Evolutionary conservation across 2,888 invertebrate species (phyloP).

Genomic region (Buathra laborator): DNA sequence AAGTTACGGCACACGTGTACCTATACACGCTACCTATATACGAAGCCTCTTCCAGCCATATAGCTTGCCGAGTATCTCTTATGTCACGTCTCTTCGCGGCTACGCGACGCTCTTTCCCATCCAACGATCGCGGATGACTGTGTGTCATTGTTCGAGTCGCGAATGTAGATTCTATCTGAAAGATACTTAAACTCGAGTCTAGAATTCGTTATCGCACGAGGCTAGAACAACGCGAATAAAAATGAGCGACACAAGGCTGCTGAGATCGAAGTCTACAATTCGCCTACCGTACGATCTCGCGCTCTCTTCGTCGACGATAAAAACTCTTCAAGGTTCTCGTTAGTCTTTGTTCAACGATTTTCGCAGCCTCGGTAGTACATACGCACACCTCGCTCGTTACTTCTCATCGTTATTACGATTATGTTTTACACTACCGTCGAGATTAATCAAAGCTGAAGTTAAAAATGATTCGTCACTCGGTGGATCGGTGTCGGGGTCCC

Average conservation of each 20-base stretch:
- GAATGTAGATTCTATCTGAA: slow-evolving; percentile 57
- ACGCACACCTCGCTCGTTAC: neutral
- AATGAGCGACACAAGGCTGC: slow-evolving; percentile 17
- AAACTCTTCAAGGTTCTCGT: slow-evolving; percentile 17
- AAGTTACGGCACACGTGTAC: slow-evolving; percentile 31
- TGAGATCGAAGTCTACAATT: slow-evolving; percentile 25
- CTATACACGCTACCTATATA: neutral
- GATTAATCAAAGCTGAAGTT: too few relatives aligned
- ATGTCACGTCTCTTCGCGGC: slow-evolving; percentile 48
- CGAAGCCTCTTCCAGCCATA: neutral
- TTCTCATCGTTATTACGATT: neutral
- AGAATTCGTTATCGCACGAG: slow-evolving; percentile 55
- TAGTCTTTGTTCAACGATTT: slow-evolving; percentile 4
- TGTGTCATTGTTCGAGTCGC: slow-evolving; percentile 55
- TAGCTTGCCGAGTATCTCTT: slow-evolving; percentile 30
- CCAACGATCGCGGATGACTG: slow-evolving; percentile 24
- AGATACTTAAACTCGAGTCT: slow-evolving; percentile 36
- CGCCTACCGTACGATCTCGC: neutral
- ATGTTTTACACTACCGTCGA: too few relatives aligned
- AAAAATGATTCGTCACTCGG: too few relatives aligned
- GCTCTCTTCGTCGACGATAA: slow-evolving; percentile 3
- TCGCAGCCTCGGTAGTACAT: neutral
- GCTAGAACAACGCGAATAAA: slow-evolving; percentile 3
- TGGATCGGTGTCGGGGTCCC: too few relatives aligned
- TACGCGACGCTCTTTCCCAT: slow-evolving; percentile 7